These are phyloP conservation scores for Hirtodrosophila cameraria DNA, from an alignment of 2,888 invertebrate genomes.

Conservation along the genomic window DNA sequence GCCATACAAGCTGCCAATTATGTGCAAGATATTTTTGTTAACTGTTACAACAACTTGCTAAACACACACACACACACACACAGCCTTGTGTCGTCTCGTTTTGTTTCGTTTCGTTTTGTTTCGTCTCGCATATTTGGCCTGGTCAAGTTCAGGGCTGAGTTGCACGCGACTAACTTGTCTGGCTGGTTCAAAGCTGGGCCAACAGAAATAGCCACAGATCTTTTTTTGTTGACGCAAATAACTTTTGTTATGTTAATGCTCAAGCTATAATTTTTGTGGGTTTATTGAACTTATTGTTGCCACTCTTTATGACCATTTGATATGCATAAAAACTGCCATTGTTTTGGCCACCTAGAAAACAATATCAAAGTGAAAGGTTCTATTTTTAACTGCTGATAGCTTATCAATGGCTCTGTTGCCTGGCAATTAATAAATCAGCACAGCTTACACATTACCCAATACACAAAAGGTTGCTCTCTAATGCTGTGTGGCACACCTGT, in stretches of 20 bases:
- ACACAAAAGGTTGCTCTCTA: slow-evolving; percentile 9
- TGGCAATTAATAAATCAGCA: slow-evolving; percentile 1
- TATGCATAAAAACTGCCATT: slow-evolving; percentile 32
- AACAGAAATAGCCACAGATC: slow-evolving; percentile 18
- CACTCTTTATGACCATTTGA: slow-evolving; percentile 27
- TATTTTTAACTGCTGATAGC: slow-evolving; percentile 37
- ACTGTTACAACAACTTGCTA: slow-evolving; percentile 72
- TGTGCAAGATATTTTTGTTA: slow-evolving; percentile 72
- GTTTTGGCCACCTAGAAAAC: background rate
- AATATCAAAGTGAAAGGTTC: slow-evolving; percentile 73
- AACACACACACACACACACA: slow-evolving; percentile 6
- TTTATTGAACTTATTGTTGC: slow-evolving; percentile 65
- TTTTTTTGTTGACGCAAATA: slow-evolving; percentile 17
- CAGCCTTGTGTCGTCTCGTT: no score
- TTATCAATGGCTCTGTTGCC: slow-evolving; percentile 33
- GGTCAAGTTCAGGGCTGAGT: slow-evolving; percentile 76
- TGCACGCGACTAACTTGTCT: slow-evolving; percentile 69
- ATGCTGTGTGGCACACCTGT: slow-evolving; percentile 3
- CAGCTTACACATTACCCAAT: slow-evolving; percentile 25
- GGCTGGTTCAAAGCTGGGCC: slow-evolving; percentile 58
- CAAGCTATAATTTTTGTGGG: slow-evolving; percentile 26
- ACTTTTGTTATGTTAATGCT: slow-evolving; percentile 67
- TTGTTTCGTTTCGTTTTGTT: no score
- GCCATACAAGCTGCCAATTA: slow-evolving; percentile 72
- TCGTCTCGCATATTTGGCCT: slow-evolving; percentile 41